Conservation (phyloP, 2,113 vertebrate species). For the Ceyx cyanopectus region DNA sequence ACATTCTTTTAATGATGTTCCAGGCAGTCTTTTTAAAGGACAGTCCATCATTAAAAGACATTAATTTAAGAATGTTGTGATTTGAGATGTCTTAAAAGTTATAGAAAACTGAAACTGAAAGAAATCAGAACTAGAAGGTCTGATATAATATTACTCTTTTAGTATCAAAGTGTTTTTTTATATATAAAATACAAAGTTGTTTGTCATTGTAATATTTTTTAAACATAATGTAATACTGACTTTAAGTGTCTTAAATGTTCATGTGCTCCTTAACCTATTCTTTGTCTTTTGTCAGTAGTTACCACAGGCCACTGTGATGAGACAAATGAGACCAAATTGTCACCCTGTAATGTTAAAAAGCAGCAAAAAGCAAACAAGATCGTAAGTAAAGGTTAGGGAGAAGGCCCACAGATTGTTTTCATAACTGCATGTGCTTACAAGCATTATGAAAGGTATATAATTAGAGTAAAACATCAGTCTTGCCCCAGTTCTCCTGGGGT, state of each 20-base stretch:
- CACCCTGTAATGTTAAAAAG: background rate
- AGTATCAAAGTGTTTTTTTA: too few species aligned
- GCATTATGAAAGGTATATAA: background rate
- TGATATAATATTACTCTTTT: too few species aligned
- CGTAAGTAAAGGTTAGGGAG: background rate
- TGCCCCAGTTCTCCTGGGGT: background rate
- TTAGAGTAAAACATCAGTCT: background rate
- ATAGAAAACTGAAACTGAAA: too few species aligned
- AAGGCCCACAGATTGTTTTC: background rate
- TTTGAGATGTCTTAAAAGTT: too few species aligned
- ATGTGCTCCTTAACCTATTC: background rate
- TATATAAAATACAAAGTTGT: too few species aligned
- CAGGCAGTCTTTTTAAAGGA: too few species aligned
- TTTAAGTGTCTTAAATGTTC: too few species aligned
- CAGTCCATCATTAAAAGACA: too few species aligned
- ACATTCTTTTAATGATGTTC: conserved; percentile 26
- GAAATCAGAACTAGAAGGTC: too few species aligned
- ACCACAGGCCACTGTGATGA: background rate
- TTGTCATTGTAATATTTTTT: too few species aligned
- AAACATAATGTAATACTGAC: too few species aligned
- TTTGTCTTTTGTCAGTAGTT: background rate
- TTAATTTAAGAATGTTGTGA: too few species aligned
- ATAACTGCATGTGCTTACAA: background rate
- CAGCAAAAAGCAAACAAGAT: background rate
- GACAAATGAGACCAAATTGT: background rate